A percentile compares a stretch with the other conserved stretches of the same genome.
These are phyloP conservation scores for Sus cebifrons DNA, from an alignment of 2,797 vertebrate species.

Conservation along the genomic window DNA sequence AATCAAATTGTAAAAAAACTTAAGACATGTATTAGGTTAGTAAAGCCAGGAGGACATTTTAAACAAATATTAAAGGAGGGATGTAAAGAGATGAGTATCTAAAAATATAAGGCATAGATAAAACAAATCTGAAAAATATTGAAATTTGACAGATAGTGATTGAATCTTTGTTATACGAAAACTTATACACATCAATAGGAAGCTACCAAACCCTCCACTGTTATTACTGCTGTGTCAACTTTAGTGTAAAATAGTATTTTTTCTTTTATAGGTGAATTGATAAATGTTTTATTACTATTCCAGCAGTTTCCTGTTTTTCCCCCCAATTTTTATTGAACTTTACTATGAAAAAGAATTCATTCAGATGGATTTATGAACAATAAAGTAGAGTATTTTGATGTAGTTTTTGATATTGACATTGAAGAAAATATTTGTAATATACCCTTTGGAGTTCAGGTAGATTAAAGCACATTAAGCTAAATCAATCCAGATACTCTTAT, in stretches of 20 bases:
- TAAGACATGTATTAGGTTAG: slow-evolving; percentile 40
- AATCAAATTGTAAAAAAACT: not conserved
- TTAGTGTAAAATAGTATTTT: not conserved
- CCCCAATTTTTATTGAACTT: not conserved
- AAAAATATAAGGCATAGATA: slow-evolving; percentile 4
- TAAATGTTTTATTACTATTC: not conserved
- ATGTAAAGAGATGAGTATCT: slow-evolving; percentile 43
- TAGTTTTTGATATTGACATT: slow-evolving; percentile 48
- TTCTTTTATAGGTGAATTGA: not conserved
- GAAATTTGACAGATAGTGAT: slow-evolving; percentile 39
- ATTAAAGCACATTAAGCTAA: slow-evolving; percentile 53
- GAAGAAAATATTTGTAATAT: slow-evolving; percentile 51
- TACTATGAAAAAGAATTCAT: slow-evolving; percentile 18
- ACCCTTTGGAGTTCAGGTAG: not conserved
- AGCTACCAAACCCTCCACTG: not conserved
- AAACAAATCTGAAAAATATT: slow-evolving; percentile 41
- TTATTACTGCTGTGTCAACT: not conserved
- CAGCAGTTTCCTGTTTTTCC: not conserved
- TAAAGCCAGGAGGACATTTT: slow-evolving; percentile 8
- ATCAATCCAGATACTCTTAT: not conserved
- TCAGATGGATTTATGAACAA: slow-evolving; percentile 7
- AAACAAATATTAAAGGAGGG: slow-evolving; percentile 8
- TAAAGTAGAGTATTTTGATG: slow-evolving; percentile 20
- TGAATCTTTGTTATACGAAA: slow-evolving; percentile 32
- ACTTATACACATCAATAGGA: not conserved